These are phyloP conservation scores for Luffia ferchaultella DNA, from an alignment of 2,888 invertebrate species.

Conservation along the genomic window DNA sequence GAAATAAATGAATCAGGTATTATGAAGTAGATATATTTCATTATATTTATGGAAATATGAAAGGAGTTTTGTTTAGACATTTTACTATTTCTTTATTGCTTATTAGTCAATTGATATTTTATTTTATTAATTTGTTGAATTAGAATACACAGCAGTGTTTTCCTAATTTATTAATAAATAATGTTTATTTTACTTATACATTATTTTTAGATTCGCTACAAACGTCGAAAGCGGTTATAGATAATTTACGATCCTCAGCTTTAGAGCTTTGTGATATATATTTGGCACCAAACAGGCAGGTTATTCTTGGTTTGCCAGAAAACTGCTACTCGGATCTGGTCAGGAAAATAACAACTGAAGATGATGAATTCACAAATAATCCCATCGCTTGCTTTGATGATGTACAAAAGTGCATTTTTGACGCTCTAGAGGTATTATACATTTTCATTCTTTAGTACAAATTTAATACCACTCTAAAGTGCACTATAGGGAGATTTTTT, in stretches of 20 bases:
- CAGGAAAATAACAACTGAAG: conserved; percentile 49
- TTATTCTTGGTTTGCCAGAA: conserved; percentile 40
- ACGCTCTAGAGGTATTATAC: conserved; percentile 61
- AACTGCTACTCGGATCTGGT: conserved; percentile 45
- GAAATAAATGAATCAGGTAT: conserved; percentile 54
- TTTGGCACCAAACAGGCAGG: conserved; percentile 35
- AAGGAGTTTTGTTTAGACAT: no score
- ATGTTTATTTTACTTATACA: not conserved
- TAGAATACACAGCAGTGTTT: no score
- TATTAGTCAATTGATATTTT: not conserved
- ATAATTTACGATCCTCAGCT: conserved; percentile 48
- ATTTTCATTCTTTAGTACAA: no score
- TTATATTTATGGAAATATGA: not conserved
- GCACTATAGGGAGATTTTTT: no score
- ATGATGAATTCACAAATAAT: conserved; percentile 46
- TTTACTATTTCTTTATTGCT: not conserved
- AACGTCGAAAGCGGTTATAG: conserved; percentile 46
- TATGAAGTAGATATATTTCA: no score
- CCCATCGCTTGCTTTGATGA: conserved; percentile 85
- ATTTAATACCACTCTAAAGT: no score
- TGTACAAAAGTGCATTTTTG: conserved; percentile 75
- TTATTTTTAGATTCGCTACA: conserved; percentile 32
- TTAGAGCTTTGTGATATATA: conserved; percentile 49
- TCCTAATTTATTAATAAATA: no score
- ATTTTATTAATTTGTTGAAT: no score